Evolutionary conservation across 2,888 invertebrate species (phyloP).

Genomic region (Phoenoteleia sp.): DNA sequence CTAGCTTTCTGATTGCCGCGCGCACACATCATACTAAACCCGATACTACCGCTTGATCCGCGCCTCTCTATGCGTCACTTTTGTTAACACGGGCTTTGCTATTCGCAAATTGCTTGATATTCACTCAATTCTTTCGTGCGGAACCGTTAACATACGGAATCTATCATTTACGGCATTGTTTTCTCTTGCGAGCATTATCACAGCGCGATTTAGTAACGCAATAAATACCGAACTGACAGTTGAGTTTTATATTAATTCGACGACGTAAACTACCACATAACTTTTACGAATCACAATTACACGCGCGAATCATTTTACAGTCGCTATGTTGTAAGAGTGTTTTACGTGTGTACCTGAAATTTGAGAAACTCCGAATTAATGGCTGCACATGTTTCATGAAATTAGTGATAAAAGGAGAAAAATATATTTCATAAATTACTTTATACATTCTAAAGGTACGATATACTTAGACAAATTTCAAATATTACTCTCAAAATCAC

Average conservation of each 20-base stretch:
- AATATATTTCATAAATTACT: no score
- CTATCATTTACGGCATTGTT: conserved; percentile 46
- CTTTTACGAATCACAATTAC: conserved; percentile 10
- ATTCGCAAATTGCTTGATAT: conserved; percentile 28
- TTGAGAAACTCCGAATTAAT: no score
- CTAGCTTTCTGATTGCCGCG: conserved; percentile 41
- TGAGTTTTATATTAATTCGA: neutral
- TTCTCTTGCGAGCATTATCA: conserved; percentile 19
- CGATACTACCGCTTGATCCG: conserved; percentile 16
- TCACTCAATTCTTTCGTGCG: conserved; percentile 30
- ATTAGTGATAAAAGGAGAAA: no score
- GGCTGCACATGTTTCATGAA: no score
- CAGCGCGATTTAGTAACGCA: conserved; percentile 18
- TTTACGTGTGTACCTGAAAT: no score
- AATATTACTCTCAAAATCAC: no score
- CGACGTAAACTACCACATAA: no score
- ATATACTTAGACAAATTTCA: no score
- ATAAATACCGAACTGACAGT: neutral
- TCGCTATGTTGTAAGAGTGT: no score
- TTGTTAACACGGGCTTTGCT: conserved; percentile 23
- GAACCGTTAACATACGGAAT: conserved; percentile 49
- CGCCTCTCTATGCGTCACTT: conserved; percentile 23
- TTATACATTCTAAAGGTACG: no score
- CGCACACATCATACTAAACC: neutral
- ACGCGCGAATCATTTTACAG: no score